These are phyloP conservation scores for Turritopsis dohrnii DNA, from an alignment of 30 jellyfish, hydroid and myxozoan genomes.

Conservation along the genomic window DNA sequence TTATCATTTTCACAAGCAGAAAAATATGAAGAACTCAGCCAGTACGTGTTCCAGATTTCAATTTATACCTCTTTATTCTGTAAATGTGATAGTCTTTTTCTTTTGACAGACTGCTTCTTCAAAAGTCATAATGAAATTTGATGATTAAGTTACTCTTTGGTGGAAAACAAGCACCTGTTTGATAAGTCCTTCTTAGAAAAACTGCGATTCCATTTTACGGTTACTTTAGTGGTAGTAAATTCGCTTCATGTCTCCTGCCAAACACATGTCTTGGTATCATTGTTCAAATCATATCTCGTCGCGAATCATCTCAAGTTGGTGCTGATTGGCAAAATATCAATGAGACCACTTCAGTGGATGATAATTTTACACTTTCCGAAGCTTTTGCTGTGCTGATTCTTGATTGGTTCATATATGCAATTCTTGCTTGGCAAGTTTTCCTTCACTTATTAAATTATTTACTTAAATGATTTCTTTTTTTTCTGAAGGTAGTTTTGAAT, in stretches of 20 bases:
- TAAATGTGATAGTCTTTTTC: too few species aligned
- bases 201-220: too few species aligned
- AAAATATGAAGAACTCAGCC: conserved; percentile 30
- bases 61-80: too few species aligned
- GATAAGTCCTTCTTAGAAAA: too few species aligned
- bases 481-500: neutral
- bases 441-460: neutral
- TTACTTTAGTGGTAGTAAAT: conserved; percentile 45
- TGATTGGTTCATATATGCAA: conserved; percentile 57
- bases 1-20: conserved; percentile 43
- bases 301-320: conserved; percentile 69
- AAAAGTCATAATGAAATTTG: too few species aligned
- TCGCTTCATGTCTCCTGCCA: conserved; percentile 93
- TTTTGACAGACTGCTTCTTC: too few species aligned
- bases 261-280: conserved; percentile 93
- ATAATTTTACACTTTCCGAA: conserved; percentile 54
- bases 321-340: conserved; percentile 54
- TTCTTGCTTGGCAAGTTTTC: conserved; percentile 66
- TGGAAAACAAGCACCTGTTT: too few species aligned
- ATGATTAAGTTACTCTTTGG: too few species aligned
- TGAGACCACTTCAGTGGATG: conserved; percentile 58
- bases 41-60: neutral
- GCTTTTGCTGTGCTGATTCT: conserved; percentile 57
- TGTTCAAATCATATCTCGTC: conserved; percentile 59
- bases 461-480: too few species aligned